Percentiles rank a stretch among this genome's conserved stretches.
Conservation (phyloP, 1,140 invertebrate genomes). For the Pachyrhynchus sulphureomaculatus region DNA sequence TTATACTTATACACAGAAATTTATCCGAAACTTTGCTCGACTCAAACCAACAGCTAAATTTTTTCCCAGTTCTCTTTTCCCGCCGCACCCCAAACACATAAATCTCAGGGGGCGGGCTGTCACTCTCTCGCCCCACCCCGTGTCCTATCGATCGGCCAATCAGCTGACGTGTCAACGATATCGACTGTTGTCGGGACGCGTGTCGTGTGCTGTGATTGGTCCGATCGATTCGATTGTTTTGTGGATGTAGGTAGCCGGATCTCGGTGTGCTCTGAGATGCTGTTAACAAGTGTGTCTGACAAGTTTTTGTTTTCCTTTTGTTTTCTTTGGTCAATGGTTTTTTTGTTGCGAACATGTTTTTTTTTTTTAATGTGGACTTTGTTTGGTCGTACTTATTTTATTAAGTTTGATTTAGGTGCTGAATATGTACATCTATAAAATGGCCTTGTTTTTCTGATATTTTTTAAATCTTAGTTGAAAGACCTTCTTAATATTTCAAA, state of each 20-base stretch:
- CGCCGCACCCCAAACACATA: slow-evolving; percentile 23
- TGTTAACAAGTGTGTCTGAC: slow-evolving; percentile 28
- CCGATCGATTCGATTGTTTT: slow-evolving; percentile 28
- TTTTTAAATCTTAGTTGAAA: too few species aligned
- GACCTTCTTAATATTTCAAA: too few species aligned
- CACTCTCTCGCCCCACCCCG: slow-evolving; percentile 23
- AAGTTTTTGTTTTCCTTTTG: slow-evolving; percentile 17
- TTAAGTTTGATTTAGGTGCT: slow-evolving; percentile 3
- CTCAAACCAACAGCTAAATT: neutral
- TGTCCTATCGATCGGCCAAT: slow-evolving; percentile 28
- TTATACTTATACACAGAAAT: neutral
- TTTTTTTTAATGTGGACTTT: neutral
- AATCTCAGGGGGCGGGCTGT: slow-evolving; percentile 38
- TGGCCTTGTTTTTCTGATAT: neutral
- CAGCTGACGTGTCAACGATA: slow-evolving; percentile 15
- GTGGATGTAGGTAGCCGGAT: slow-evolving; percentile 25
- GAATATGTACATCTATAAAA: neutral
- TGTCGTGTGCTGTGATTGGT: slow-evolving; percentile 12
- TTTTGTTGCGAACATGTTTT: slow-evolving; percentile 12
- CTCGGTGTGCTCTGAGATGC: slow-evolving; percentile 8
- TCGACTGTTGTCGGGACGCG: slow-evolving; percentile 11
- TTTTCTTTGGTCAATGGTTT: slow-evolving; percentile 12
- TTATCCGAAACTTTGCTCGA: neutral
- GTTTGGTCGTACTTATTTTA: slow-evolving; percentile 5
- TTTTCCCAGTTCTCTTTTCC: neutral